phyloP scores from a whole-genome alignment of 2,113 vertebrate genomes.

The Myxocyprinus asiaticus region DNA sequence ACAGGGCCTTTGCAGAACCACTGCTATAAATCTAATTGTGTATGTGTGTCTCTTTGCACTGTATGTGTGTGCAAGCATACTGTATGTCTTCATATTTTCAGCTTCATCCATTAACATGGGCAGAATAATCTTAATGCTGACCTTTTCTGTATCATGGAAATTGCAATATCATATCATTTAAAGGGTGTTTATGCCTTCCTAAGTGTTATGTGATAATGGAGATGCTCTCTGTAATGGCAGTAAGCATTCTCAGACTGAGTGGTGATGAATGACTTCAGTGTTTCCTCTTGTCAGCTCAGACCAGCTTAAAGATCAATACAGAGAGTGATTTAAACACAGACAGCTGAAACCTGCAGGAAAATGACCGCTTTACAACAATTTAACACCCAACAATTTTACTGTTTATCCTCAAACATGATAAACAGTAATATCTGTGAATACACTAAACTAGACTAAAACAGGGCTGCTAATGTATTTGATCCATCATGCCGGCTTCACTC shows the following conservation, averaged over 20 bases:
- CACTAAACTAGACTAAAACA: too few relatives aligned
- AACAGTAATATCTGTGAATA: too few relatives aligned
- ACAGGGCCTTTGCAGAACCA: too few relatives aligned
- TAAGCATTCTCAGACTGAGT: not conserved
- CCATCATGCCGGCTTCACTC: too few relatives aligned
- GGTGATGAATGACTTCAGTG: constrained; percentile 23
- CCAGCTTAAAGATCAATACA: constrained; percentile 9
- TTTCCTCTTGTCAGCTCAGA: constrained; percentile 15
- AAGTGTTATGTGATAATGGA: constrained; percentile 16
- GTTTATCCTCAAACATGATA: too few relatives aligned
- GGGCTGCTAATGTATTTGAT: too few relatives aligned
- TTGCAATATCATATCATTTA: not conserved
- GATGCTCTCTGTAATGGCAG: not conserved
- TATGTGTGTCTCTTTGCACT: too few relatives aligned
- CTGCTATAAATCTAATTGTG: too few relatives aligned
- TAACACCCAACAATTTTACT: too few relatives aligned
- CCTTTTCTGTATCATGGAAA: not conserved
- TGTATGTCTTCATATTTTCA: too few relatives aligned
- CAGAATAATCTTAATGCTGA: not conserved
- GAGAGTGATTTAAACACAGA: constrained; percentile 26
- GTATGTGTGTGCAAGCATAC: too few relatives aligned
- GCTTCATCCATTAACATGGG: too few relatives aligned
- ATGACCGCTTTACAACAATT: not conserved
- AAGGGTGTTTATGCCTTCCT: not conserved
- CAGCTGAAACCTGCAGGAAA: constrained; percentile 6